Evolutionary conservation across 2,113 vertebrate species (phyloP).

Genomic region (Mesembrinibis cayennensis): DNA sequence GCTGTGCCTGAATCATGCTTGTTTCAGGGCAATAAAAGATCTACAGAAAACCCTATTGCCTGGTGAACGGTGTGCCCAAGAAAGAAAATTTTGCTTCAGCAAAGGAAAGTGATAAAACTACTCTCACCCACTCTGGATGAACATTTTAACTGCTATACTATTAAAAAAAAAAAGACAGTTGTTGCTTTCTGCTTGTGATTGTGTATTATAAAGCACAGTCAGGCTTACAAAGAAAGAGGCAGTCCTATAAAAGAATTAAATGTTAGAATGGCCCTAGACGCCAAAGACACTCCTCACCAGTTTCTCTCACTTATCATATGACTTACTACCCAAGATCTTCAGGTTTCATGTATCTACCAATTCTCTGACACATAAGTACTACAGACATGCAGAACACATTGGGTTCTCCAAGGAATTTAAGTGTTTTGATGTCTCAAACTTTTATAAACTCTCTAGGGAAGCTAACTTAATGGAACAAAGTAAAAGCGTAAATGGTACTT

Average conservation of each 20-base stretch:
- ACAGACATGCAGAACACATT: not conserved
- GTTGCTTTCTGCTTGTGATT: not conserved
- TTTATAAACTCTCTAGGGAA: not conserved
- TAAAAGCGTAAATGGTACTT: not conserved
- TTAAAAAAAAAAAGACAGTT: not conserved
- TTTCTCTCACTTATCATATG: not conserved
- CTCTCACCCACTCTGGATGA: not conserved
- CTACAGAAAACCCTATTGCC: not conserved
- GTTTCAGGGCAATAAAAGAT: not conserved
- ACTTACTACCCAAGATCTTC: not conserved
- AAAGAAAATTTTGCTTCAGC: not conserved
- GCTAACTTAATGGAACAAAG: not conserved
- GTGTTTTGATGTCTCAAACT: not conserved
- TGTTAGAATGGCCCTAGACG: not conserved
- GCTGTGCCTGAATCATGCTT: not conserved
- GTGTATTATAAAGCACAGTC: not conserved
- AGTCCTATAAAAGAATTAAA: not conserved
- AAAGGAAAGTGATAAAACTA: not conserved
- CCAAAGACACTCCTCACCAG: not conserved
- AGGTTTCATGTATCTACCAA: not conserved
- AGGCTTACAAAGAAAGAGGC: not conserved
- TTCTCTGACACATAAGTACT: not conserved
- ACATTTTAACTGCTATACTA: not conserved
- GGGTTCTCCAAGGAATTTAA: not conserved
- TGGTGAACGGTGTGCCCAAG: not conserved